Evolutionary conservation across 2,113 vertebrate species (phyloP), one percentile per base, ranked within the genome.

Genomic region (Dolichotis patagonum): DNA sequence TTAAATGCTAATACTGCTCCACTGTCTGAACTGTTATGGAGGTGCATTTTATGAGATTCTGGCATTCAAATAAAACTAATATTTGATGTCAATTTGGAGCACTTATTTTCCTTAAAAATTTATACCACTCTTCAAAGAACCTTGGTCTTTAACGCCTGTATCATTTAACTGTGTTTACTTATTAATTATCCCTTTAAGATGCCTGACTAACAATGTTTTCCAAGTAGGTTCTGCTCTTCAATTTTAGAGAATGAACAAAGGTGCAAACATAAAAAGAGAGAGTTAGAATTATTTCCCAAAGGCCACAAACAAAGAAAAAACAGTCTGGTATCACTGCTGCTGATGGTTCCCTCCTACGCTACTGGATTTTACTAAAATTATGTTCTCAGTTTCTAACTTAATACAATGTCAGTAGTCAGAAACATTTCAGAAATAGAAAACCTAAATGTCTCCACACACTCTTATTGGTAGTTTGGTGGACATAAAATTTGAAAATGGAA

Each of bases 371-470:
- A 85, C 58, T 56, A 60, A 90, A 85, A 96, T 95, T 95, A 95
- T 94, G 52, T 56, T 88, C 82, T 92, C 82, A 71, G 52, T 60
- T 83, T 94, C 90, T 69, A 90, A 69, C 43, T 73, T 60, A 62
- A 54, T 85, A 38, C 0, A 20, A 49, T 3, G 88, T 46, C 16
- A 16, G 9, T 90, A 30, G 86, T 83, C 65, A 96, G 94, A 1
- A 90, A 46, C 65, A 65, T 67, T 93, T 95, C 77, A 88, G 88
- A 88, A 88, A 87, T 19, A 97, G 85, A 85, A 95, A 85, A 54
- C 35, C 41, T 16, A 1, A 86, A 20, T 35, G 49, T 77, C 35
- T 84, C 30, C 41, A 52, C 30, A 32, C 35, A 63, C 54, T 95
- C 92, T 90, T 41, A 87, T 62, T 85, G 81, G 52, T 65, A 82